phyloP scores from a whole-genome alignment of 2,113 vertebrate genomes.

The Tachuris rubrigastra region DNA sequence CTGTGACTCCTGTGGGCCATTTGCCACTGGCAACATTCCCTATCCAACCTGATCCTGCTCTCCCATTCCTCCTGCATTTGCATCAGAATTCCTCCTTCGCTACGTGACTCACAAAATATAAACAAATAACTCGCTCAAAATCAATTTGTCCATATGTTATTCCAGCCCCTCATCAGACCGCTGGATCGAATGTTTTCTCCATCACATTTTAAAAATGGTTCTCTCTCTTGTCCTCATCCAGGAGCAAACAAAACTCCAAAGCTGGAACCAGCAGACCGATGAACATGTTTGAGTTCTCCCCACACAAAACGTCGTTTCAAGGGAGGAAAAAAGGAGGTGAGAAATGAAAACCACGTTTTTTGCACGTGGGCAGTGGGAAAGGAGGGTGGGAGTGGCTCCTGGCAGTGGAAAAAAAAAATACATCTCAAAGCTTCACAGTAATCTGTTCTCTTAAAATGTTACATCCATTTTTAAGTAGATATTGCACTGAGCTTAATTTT shows the following conservation, averaged over 20 bases:
- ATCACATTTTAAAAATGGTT: background rate
- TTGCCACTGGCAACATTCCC: background rate
- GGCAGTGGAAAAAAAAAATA: background rate
- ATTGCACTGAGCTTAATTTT: background rate
- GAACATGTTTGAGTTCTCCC: background rate
- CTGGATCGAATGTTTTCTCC: fast-evolving
- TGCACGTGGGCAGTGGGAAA: background rate
- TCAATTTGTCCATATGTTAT: fast-evolving
- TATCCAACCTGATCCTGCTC: background rate
- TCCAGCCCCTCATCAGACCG: background rate
- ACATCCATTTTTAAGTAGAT: background rate
- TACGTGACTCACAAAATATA: fast-evolving
- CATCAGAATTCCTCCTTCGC: background rate
- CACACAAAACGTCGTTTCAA: background rate
- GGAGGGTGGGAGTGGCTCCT: background rate
- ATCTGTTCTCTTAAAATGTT: background rate
- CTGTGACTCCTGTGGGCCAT: background rate
- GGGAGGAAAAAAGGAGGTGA: background rate
- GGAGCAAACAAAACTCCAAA: background rate
- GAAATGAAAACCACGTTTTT: background rate
- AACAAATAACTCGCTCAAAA: background rate
- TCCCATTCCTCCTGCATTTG: background rate
- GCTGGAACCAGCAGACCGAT: background rate
- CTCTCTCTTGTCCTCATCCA: background rate
- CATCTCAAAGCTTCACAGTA: background rate